These are phyloP conservation scores for Meleagris gallopavo DNA, from an alignment of 2,113 vertebrate species.

Conservation along the genomic window DNA sequence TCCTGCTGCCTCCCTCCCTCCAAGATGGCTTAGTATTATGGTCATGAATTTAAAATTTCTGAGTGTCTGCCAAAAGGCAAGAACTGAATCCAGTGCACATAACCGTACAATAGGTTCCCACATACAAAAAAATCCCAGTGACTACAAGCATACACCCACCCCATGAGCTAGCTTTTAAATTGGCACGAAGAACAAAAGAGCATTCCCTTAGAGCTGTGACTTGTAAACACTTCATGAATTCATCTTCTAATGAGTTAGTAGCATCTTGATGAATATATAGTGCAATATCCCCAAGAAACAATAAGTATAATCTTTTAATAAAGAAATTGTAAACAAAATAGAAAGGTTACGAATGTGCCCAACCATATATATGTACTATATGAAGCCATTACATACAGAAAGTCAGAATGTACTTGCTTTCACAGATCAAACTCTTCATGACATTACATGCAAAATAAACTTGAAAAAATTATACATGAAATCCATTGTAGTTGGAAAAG, in stretches of 20 bases:
- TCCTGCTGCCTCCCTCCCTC: neutral
- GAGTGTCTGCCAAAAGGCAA: conserved; percentile 73
- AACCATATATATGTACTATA: neutral
- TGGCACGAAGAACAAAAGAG: conserved; percentile 13
- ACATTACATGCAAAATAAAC: conserved; percentile 5
- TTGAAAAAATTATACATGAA: neutral
- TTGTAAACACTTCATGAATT: neutral
- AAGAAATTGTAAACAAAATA: neutral
- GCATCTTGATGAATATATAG: neutral
- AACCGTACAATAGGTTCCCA: conserved; percentile 78
- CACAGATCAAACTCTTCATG: neutral
- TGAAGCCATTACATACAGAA: neutral
- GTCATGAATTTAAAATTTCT: conserved; percentile 70
- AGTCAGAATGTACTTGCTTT: neutral
- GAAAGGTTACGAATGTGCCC: neutral
- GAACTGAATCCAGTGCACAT: conserved; percentile 80
- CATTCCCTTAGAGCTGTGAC: neutral
- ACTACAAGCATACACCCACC: conserved; percentile 80
- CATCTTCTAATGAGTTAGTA: neutral
- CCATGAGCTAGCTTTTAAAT: conserved; percentile 51
- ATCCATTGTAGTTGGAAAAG: conserved; percentile 47
- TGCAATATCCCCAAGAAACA: neutral
- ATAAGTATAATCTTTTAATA: neutral
- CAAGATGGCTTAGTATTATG: conserved; percentile 66
- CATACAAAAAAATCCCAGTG: conserved; percentile 78